Conservation (phyloP, 2,888 invertebrate species). For the Amaurobius ferox region DNA sequence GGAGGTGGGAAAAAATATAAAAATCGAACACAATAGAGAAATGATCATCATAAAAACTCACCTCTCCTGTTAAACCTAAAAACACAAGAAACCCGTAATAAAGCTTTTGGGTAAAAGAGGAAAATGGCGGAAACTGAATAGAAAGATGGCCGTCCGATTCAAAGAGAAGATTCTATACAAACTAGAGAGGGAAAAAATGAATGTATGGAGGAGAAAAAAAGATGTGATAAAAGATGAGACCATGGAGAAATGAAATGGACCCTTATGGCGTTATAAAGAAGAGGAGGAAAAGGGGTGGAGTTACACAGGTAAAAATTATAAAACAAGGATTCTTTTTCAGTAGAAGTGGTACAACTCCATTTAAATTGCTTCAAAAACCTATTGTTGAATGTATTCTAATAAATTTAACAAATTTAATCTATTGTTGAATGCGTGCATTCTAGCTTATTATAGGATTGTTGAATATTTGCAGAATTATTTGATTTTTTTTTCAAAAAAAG, state of each 20-base stretch:
- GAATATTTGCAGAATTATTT: too few species aligned
- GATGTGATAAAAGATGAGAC: slow-evolving; percentile 46
- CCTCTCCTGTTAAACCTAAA: slow-evolving; percentile 18
- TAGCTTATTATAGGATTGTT: too few species aligned
- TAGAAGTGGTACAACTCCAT: slow-evolving; percentile 15
- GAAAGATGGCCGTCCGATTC: slow-evolving; percentile 41
- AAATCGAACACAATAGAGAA: slow-evolving; percentile 17
- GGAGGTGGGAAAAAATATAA: neutral
- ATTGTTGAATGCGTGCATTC: too few species aligned
- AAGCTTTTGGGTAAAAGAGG: neutral
- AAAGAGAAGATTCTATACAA: slow-evolving; percentile 18
- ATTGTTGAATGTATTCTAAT: too few species aligned
- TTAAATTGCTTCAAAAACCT: too few species aligned
- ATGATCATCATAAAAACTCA: neutral
- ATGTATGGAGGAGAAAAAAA: slow-evolving; percentile 9
- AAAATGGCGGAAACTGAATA: slow-evolving; percentile 24
- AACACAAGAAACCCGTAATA: slow-evolving; percentile 4
- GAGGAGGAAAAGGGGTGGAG: slow-evolving; percentile 38
- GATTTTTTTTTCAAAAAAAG: too few species aligned
- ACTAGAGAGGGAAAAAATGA: slow-evolving; percentile 16
- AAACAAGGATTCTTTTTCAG: neutral
- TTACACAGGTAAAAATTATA: slow-evolving; percentile 37
- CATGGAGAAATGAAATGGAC: slow-evolving; percentile 49
- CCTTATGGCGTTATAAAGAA: slow-evolving; percentile 42
- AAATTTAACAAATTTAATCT: too few species aligned